Conservation (phyloP, 2,888 invertebrate species). For the Enchytraeus crypticus region DNA sequence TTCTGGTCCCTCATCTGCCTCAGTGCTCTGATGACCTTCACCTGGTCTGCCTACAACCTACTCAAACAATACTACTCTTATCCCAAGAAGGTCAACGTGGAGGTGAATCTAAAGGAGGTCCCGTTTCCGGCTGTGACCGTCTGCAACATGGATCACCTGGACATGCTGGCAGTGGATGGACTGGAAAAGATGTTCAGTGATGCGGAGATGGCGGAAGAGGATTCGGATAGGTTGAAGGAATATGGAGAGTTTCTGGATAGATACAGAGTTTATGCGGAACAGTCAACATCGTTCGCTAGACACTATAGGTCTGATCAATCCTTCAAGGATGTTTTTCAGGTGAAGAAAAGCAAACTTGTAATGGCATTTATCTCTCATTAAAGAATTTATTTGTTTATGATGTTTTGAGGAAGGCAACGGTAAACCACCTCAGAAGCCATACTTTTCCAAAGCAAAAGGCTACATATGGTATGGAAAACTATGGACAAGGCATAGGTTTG, state of each 20-base stretch:
- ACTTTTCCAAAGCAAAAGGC: too few species aligned
- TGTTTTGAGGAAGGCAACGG: too few species aligned
- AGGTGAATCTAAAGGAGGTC: conserved; percentile 27
- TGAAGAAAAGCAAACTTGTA: too few species aligned
- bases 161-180: conserved; percentile 21
- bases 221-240: background rate
- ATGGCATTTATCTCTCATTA: too few species aligned
- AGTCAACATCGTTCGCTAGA: too few species aligned
- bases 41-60: conserved; percentile 25
- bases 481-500: too few species aligned
- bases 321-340: too few species aligned
- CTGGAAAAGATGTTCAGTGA: conserved; percentile 15
- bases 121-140: conserved; percentile 28
- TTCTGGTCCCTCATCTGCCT: conserved; percentile 29
- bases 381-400: too few species aligned
- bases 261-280: too few species aligned
- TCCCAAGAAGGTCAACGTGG: conserved; percentile 28
- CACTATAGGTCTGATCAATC: too few species aligned
- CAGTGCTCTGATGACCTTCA: conserved; percentile 27
- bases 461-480: too few species aligned
- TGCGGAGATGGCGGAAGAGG: background rate
- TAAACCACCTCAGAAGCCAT: too few species aligned
- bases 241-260: background rate
- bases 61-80: conserved; percentile 25
- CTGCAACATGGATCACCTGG: conserved; percentile 28